Conservation (phyloP, 2,888 invertebrate species). For the Leptothorax acervorum region DNA sequence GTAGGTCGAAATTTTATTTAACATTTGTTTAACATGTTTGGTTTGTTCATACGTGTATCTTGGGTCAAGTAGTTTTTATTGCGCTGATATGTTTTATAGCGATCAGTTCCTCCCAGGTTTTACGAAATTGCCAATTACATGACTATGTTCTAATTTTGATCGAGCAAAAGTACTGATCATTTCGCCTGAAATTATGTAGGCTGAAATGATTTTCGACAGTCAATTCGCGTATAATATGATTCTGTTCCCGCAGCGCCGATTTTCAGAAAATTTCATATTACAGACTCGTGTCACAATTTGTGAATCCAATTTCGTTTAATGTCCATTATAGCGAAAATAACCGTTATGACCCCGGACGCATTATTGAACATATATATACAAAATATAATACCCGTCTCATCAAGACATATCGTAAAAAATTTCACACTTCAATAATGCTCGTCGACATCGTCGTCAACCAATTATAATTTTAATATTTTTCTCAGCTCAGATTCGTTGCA, state of each 20-base stretch:
- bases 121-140: neutral
- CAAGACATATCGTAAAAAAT: slow-evolving; percentile 9
- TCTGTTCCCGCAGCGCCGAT: slow-evolving; percentile 41
- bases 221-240: slow-evolving; percentile 44
- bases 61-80: neutral
- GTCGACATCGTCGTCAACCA: neutral
- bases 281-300: slow-evolving; percentile 45
- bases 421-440: neutral
- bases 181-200: slow-evolving; percentile 13
- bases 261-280: slow-evolving; percentile 52
- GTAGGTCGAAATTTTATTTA: neutral
- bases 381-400: slow-evolving; percentile 11
- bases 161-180: slow-evolving; percentile 15
- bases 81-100: neutral
- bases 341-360: slow-evolving; percentile 1
- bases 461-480: neutral
- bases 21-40: neutral
- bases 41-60: neutral
- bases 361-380: slow-evolving; percentile 17
- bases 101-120: neutral
- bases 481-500: neutral
- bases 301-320: slow-evolving; percentile 56
- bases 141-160: slow-evolving; percentile 25
- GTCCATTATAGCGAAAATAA: slow-evolving; percentile 53
- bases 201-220: slow-evolving; percentile 41